These are phyloP conservation scores for Pteria penguin DNA, from an alignment of 2,888 invertebrate genomes.

Conservation along the genomic window DNA sequence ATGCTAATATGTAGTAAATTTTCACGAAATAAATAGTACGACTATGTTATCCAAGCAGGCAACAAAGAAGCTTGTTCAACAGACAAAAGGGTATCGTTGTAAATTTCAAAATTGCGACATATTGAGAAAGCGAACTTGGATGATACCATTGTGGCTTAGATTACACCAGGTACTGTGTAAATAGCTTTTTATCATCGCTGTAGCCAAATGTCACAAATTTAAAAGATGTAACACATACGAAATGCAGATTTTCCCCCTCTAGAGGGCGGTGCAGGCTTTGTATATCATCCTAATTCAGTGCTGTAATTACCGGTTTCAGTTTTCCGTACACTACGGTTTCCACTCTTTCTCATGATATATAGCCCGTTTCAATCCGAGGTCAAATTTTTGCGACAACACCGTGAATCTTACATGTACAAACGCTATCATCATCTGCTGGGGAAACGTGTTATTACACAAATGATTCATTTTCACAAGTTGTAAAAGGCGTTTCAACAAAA, in stretches of 20 bases:
- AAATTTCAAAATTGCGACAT: neutral
- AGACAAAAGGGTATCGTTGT: neutral
- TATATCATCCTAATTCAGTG: neutral
- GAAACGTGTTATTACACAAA: constrained; percentile 26
- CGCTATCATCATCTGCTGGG: constrained; percentile 14
- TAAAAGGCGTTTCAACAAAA: constrained; percentile 36
- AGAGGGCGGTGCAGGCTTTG: neutral
- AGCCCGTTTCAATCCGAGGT: constrained; percentile 16
- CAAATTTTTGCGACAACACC: constrained; percentile 10
- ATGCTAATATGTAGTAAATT: no score
- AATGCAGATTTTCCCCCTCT: constrained; percentile 5
- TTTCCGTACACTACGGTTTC: constrained; percentile 16
- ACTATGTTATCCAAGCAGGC: no score
- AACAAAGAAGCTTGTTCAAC: neutral
- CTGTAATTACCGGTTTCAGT: constrained; percentile 18
- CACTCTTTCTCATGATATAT: constrained; percentile 15
- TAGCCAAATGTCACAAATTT: neutral
- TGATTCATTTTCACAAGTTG: constrained; percentile 11
- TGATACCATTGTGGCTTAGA: neutral
- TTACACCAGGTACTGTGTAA: neutral
- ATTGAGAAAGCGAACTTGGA: neutral
- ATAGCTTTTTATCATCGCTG: neutral
- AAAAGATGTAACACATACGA: constrained; percentile 6
- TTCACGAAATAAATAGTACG: no score
- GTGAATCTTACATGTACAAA: neutral